A percentile compares a stretch with the other conserved stretches of the same genome.
Evolutionary conservation across 2,113 vertebrate species (phyloP).

Genomic region (Rhizomys pruinosus): DNA sequence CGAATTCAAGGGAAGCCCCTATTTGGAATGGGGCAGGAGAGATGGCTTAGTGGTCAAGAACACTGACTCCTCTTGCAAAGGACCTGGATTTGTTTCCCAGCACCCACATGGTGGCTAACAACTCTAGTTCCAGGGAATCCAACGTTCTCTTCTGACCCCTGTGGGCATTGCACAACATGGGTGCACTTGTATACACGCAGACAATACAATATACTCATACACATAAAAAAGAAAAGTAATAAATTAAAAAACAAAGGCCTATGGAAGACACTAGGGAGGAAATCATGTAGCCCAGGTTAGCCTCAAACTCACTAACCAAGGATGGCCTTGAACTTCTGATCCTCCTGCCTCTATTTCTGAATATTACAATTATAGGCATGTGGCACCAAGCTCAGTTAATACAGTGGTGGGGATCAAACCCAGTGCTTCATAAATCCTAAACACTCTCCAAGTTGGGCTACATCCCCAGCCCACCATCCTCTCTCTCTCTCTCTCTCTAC

Average conservation of each 20-base stretch:
- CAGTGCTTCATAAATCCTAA: not conserved
- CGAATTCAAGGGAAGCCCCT: slow-evolving; percentile 21
- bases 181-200: no score
- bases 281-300: not conserved
- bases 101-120: no score
- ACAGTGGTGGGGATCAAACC: not conserved
- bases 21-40: not conserved
- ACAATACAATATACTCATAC: no score
- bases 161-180: no score
- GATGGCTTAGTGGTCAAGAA: no score
- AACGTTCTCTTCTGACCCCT: no score
- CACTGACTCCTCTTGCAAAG: no score
- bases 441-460: not conserved
- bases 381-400: not conserved
- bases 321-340: not conserved
- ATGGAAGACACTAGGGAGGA: not conserved
- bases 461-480: not conserved
- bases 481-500: no score
- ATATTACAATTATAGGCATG: not conserved
- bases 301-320: not conserved
- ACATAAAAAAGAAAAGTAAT: no score
- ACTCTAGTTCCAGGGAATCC: no score
- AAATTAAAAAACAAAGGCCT: not conserved
- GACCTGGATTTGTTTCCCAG: no score
- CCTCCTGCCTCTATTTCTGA: not conserved